Evolutionary conservation across 1,140 invertebrate species (phyloP), one percentile per base, ranked within the genome.

Genomic region (Lepidurus packardi): DNA sequence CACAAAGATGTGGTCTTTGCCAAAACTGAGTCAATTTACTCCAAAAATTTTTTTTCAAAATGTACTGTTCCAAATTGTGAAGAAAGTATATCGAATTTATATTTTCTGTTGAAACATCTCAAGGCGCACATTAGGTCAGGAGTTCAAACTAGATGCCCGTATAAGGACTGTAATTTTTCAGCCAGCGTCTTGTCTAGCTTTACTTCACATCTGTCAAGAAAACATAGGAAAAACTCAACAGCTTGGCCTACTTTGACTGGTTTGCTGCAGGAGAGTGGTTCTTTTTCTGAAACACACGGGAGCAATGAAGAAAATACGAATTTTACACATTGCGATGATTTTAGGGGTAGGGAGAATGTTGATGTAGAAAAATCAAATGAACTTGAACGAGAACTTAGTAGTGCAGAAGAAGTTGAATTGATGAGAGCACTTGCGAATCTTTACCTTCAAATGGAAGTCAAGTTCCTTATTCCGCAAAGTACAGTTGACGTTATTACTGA

Each of bases 161-260:
- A 47, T 47, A 47, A 47, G 45, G 45, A 47, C 45, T 47, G 45
- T 47, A 16, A 47, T 47, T 47, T 47, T 47, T 47, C 45, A 47
- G 45, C 45, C 9, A 47, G 16, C 16, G 16, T 47, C 16, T 16
- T 47, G 9, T 47, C 45, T 16, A 47, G 45, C 16, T 47, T 47
- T 47, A 47, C 45, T 9, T 47, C 45, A 10, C 45, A 47, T 47
- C 16, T 47, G 45, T 1, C 45, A 47, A 9, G 45, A 10, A 47
- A 47, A 47, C 45, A n/a, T n/a, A 47, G 9, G 16, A 47, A 47
- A 47, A 47, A 47, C 16, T 47, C 45, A 2, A 47, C 45, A 47
- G 9, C 9, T 47, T 47, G 45, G 9, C 45, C 45, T 47, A 10
- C 45, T 47, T 9, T 47, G 45, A 47, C 45, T 47, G 45, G 45